These are phyloP conservation scores for Acleris literana DNA, from an alignment of 2,888 invertebrate genomes.

Conservation along the genomic window DNA sequence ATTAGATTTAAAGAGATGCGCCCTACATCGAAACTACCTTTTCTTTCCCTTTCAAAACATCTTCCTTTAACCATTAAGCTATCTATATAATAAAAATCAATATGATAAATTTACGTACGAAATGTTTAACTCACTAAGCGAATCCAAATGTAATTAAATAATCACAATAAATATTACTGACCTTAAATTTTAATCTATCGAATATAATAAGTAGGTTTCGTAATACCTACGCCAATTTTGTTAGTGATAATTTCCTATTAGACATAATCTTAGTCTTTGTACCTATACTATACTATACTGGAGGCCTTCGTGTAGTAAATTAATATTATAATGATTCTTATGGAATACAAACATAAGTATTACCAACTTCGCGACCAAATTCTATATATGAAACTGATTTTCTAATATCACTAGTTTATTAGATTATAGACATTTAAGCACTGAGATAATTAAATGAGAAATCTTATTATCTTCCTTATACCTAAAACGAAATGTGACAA, in stretches of 20 bases:
- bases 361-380: constrained; percentile 69
- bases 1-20: constrained; percentile 18
- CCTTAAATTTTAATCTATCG: constrained; percentile 9
- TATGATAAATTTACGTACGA: not conserved
- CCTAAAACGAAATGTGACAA: not conserved
- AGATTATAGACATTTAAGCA: constrained; percentile 20
- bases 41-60: constrained; percentile 12
- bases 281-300: constrained; percentile 69
- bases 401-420: constrained; percentile 38
- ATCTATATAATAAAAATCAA: constrained; percentile 1
- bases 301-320: constrained; percentile 74
- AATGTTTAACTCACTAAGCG: constrained; percentile 3
- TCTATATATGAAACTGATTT: constrained; percentile 57
- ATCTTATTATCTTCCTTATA: not conserved
- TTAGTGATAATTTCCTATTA: constrained; percentile 67
- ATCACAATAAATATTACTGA: constrained; percentile 9
- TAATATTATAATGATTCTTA: constrained; percentile 51
- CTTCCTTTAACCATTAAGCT: constrained; percentile 1
- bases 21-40: constrained; percentile 15
- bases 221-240: constrained; percentile 44
- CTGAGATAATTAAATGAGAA: constrained; percentile 14
- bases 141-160: constrained; percentile 6
- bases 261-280: constrained; percentile 53
- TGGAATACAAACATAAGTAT: constrained; percentile 50
- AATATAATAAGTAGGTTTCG: constrained; percentile 30